phyloP scores from a whole-genome alignment of 2,888 invertebrate species.

The Tenthredo distinguenda region DNA sequence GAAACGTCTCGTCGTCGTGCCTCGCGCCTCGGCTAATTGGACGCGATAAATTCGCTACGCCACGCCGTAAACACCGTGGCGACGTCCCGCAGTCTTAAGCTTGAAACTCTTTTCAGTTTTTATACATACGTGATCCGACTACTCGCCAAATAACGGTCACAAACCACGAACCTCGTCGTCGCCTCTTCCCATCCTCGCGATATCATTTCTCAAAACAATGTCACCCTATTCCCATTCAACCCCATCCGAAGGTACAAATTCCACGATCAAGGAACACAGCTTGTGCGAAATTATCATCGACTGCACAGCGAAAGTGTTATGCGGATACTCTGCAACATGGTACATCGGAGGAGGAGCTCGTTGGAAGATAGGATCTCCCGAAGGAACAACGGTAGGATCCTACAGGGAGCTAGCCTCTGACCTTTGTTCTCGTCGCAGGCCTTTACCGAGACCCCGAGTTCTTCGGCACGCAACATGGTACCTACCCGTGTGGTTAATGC shows the following conservation, averaged over 20 bases:
- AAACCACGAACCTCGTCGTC: background rate
- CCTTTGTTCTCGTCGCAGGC: slow-evolving; percentile 50
- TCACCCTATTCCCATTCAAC: background rate
- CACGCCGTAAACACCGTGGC: slow-evolving; percentile 42
- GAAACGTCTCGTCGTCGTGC: slow-evolving; percentile 55
- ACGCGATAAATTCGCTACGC: slow-evolving; percentile 69
- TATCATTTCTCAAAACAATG: background rate
- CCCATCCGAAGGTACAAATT: background rate
- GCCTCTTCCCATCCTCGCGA: background rate
- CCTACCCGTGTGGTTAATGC: slow-evolving; percentile 35
- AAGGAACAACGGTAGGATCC: slow-evolving; percentile 54
- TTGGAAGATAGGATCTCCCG: slow-evolving; percentile 34
- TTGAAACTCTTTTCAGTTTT: background rate
- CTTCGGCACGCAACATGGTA: slow-evolving; percentile 34
- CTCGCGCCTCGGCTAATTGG: slow-evolving; percentile 70
- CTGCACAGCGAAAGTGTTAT: background rate
- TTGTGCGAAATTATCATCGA: slow-evolving; percentile 3
- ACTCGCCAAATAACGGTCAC: slow-evolving; percentile 7
- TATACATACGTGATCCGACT: background rate
- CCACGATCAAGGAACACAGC: background rate
- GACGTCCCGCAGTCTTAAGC: slow-evolving; percentile 1
- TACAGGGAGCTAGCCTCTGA: slow-evolving; percentile 53
- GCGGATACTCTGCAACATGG: background rate
- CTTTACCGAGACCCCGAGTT: slow-evolving; percentile 41
- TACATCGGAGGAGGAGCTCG: background rate